Base-by-base conservation (phyloP, 2,797 vertebrate genomes). In the Buphagus erythrorhynchus region DNA sequence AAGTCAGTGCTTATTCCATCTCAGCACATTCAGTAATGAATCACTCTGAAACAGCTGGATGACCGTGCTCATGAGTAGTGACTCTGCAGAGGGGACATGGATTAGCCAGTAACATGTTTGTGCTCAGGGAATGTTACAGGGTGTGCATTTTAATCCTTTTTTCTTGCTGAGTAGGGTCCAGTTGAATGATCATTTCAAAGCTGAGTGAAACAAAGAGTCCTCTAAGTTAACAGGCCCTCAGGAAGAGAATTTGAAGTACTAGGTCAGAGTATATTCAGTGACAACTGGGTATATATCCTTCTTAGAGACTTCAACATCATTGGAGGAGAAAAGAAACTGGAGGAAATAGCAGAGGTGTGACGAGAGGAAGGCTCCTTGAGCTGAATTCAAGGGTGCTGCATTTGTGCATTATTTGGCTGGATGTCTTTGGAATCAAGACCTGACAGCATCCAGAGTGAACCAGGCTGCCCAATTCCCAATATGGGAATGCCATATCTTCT, bases 381-480 rank as follows among this genome's bases (percentile, higher is more conserved):
- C 13, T 75, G 28, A 67, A 78, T 33, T 46, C 43, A n/a, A 55
- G 17, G n/a, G 15, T 76, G 25, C 24, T 59, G 24, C 28, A 16
- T 26, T 58, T 16, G 7, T 7, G 2, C 5, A 4, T 48, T 40
- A 22, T 0, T 0, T 33, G 48, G 12, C 21, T 38, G 43, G 25
- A 4, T 72, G 18, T 49, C 43, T 55, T 74, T 68, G 36, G 18
- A 63, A 43, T 19, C 25, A 17, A 59, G 36, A 67, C 31, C 35
- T 46, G 35, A 52, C 0, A 45, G 28, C 38, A 52, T 2, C 21
- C 42, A 40, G 48, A 63, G 20, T 13, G 16, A 63, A 4, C 16
- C 35, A 52, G 45, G 78, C 33, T 87, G 42, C n/a, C n/a, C n/a
- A n/a, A 38, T 40, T 40, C 11, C 19, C 17, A 26, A 40, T 61